Percentiles rank a stretch among this genome's conserved stretches.
Conservation (phyloP, 2,797 vertebrate species). For the Emys orbicularis region DNA sequence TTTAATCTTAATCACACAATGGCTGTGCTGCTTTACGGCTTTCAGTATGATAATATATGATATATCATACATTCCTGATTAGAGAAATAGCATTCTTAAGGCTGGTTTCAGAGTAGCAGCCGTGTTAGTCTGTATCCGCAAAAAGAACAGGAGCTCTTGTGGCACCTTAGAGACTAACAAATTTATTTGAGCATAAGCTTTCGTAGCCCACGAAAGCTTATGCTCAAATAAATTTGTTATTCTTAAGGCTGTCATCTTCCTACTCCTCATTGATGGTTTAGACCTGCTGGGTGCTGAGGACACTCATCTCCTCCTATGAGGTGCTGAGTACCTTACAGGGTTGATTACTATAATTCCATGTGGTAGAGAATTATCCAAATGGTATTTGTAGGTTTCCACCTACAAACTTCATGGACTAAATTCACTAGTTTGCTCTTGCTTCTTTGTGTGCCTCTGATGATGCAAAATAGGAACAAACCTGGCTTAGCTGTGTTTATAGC, state of each 20-base stretch:
- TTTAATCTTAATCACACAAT: not conserved
- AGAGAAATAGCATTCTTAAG: not conserved
- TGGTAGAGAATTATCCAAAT: not conserved
- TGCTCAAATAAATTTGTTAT: not conserved
- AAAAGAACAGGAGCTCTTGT: too few species aligned
- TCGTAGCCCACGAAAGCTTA: too few species aligned
- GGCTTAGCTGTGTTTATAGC: not conserved
- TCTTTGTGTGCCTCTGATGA: not conserved
- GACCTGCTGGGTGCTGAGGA: not conserved
- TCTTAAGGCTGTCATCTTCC: not conserved
- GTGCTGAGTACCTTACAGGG: not conserved
- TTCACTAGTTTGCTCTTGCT: not conserved
- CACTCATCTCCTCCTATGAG: not conserved
- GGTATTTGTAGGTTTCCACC: not conserved
- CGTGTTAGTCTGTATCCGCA: too few species aligned
- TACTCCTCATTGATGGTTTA: not conserved
- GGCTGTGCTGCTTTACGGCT: not conserved
- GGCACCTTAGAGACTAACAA: too few species aligned
- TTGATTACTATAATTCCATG: not conserved
- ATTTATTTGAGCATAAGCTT: too few species aligned
- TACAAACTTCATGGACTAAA: not conserved
- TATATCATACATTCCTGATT: not conserved
- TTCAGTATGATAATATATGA: not conserved
- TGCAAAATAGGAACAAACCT: not conserved
- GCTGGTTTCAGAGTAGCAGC: too few species aligned